Evolutionary conservation across 2,797 vertebrate species (phyloP).

Genomic region (Gallirallus australis): DNA sequence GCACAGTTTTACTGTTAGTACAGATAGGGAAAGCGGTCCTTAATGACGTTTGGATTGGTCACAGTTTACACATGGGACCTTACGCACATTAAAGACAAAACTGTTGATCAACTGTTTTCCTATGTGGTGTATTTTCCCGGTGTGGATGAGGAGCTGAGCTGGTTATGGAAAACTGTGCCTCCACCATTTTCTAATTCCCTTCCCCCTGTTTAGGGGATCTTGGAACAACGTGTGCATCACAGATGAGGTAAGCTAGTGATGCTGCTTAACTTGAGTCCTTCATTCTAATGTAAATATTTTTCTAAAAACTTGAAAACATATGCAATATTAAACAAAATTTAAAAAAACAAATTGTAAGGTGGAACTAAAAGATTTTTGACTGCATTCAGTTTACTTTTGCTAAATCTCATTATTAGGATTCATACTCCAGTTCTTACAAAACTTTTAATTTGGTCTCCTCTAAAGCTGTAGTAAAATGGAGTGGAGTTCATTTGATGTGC

Average conservation of each 20-base stretch:
- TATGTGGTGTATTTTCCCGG: neutral
- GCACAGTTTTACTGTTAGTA: slow-evolving; percentile 8
- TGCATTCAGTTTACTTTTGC: neutral
- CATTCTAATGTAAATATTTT: neutral
- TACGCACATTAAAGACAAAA: neutral
- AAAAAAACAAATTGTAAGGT: neutral
- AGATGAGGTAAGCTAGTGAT: neutral
- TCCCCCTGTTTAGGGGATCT: neutral
- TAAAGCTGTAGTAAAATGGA: neutral
- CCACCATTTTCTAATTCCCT: neutral
- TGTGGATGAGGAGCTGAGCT: neutral
- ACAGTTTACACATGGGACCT: neutral
- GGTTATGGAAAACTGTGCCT: neutral
- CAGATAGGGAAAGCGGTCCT: neutral
- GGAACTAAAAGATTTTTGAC: neutral
- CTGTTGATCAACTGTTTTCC: neutral
- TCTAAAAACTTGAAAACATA: neutral
- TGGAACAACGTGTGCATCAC: neutral
- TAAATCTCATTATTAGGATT: neutral
- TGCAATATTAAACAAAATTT: neutral
- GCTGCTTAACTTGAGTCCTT: neutral
- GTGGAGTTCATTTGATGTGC: neutral
- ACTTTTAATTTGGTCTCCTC: neutral
- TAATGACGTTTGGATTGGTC: slow-evolving; percentile 21
- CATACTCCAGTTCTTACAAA: neutral